Conservation (phyloP, 2,888 invertebrate species). For the Ischnura elegans region DNA sequence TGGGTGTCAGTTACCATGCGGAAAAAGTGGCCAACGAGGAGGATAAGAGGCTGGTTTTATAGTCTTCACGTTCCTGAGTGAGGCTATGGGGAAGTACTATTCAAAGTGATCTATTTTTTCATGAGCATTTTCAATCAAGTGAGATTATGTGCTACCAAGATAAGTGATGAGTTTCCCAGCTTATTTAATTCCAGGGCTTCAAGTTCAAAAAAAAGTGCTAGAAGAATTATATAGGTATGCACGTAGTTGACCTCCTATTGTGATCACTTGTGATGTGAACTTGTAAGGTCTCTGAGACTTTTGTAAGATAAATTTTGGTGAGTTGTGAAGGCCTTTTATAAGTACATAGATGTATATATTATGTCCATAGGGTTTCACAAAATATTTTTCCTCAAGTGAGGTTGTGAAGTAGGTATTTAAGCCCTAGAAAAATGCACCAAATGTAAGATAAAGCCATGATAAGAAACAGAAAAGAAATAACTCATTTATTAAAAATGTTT, state of each 20-base stretch:
- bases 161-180: slow-evolving; percentile 64
- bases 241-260: slow-evolving; percentile 65
- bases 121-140: slow-evolving; percentile 63
- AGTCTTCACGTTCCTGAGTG: slow-evolving; percentile 63
- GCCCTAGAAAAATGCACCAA: slow-evolving; percentile 64
- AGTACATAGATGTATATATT: slow-evolving; percentile 62
- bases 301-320: slow-evolving; percentile 66
- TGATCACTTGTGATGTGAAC: slow-evolving; percentile 55
- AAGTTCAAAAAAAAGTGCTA: slow-evolving; percentile 57
- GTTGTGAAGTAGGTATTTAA: slow-evolving; percentile 66
- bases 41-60: slow-evolving; percentile 32
- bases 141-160: slow-evolving; percentile 62
- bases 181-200: slow-evolving; percentile 63
- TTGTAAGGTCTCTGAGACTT: slow-evolving; percentile 57
- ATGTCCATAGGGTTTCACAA: slow-evolving; percentile 65
- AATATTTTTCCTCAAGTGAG: slow-evolving; percentile 65
- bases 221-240: slow-evolving; percentile 52
- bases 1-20: slow-evolving; percentile 61
- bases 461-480: slow-evolving; percentile 57
- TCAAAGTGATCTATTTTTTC: slow-evolving; percentile 64
- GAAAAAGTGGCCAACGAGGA: slow-evolving; percentile 45
- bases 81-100: slow-evolving; percentile 60
- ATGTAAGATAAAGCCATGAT: slow-evolving; percentile 63
- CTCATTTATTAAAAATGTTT: slow-evolving; percentile 64
- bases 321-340: slow-evolving; percentile 66